These are phyloP conservation scores for Panthera tigris DNA, from an alignment of 2,113 vertebrate genomes.

Conservation along the genomic window DNA sequence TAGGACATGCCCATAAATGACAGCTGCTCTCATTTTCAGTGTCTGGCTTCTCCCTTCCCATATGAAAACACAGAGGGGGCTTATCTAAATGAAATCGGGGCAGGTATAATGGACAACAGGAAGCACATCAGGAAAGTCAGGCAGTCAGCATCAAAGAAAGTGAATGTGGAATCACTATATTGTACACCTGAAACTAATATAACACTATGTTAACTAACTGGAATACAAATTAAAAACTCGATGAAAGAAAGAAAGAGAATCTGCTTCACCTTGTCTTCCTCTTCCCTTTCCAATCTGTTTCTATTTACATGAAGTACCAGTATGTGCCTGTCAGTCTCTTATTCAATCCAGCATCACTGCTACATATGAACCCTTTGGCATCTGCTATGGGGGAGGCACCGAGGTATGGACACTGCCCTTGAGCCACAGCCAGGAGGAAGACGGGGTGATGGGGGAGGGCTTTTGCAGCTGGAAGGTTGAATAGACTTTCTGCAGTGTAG, in stretches of 20 bases:
- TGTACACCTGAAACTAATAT: not conserved
- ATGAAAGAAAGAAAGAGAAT: not conserved
- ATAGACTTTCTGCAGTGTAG: not conserved
- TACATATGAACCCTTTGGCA: not conserved
- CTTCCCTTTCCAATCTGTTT: not conserved
- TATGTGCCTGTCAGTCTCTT: not conserved
- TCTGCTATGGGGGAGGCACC: not conserved
- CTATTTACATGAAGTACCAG: not conserved
- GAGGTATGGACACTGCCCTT: not conserved
- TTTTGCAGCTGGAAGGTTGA: not conserved
- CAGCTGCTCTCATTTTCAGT: not conserved
- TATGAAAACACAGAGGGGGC: not conserved
- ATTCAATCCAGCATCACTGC: not conserved
- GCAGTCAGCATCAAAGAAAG: not conserved
- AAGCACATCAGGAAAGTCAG: not conserved
- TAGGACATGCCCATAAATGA: rapidly evolving
- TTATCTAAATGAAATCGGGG: not conserved
- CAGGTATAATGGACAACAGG: not conserved
- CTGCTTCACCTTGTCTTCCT: not conserved
- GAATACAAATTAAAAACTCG: not conserved
- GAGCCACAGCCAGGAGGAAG: not conserved
- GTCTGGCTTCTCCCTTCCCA: not conserved
- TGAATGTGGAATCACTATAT: not conserved
- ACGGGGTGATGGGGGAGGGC: not conserved
- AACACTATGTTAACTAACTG: not conserved